phyloP scores from a whole-genome alignment of 2,888 invertebrate genomes.

The Ectobius pallidus region DNA sequence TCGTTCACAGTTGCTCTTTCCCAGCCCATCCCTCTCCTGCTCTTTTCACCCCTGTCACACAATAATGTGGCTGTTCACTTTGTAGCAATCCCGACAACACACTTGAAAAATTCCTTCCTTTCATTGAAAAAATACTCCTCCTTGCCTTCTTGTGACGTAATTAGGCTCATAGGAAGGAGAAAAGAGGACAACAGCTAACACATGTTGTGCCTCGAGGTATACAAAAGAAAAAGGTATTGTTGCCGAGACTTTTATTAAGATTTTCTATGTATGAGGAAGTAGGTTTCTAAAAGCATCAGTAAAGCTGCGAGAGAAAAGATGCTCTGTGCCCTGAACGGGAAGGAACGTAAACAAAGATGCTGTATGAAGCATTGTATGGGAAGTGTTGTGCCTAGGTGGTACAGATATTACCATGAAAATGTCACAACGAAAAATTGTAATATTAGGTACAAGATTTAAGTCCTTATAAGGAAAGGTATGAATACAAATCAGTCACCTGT shows the following conservation, averaged over 20 bases:
- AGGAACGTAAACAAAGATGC: slow-evolving; percentile 11
- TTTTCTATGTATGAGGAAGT: neutral
- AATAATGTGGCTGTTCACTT: slow-evolving; percentile 7
- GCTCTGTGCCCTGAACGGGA: no score
- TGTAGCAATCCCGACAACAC: slow-evolving; percentile 14
- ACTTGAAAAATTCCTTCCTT: slow-evolving; percentile 18
- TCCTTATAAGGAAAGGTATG: no score
- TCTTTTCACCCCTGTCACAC: neutral
- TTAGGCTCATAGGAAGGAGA: neutral
- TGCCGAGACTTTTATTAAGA: neutral
- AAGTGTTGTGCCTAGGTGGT: no score
- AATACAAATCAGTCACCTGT: no score
- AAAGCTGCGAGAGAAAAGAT: no score
- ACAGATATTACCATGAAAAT: no score
- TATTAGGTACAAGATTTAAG: no score
- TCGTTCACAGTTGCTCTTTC: slow-evolving; percentile 10
- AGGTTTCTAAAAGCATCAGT: neutral
- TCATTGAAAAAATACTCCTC: neutral
- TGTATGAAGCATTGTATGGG: neutral
- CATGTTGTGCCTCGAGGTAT: neutral
- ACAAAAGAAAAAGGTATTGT: slow-evolving; percentile 5
- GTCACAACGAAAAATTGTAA: no score
- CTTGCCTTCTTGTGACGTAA: slow-evolving; percentile 13
- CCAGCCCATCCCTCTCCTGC: no score
- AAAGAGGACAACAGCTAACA: neutral